Evolutionary conservation across 2,888 invertebrate genomes (phyloP).

Genomic region (Eupithecia subfuscata): DNA sequence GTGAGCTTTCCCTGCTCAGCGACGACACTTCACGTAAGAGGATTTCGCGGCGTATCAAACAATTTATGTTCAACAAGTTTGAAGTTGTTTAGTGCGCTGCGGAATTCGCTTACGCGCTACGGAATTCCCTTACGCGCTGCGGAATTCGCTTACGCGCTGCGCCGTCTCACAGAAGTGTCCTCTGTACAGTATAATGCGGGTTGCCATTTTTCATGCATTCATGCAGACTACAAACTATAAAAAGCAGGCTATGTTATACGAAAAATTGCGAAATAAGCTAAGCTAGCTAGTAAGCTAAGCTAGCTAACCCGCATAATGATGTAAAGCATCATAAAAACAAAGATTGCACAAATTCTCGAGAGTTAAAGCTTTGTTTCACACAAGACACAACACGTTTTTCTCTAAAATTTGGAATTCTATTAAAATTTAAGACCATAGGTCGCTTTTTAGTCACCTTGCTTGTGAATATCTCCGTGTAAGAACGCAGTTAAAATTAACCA

Average conservation of each 20-base stretch:
- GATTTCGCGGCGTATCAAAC: neutral
- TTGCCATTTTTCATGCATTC: too few species aligned
- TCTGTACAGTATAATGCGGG: too few species aligned
- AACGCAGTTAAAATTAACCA: neutral
- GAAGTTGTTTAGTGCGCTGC: neutral
- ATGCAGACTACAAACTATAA: too few species aligned
- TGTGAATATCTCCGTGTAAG: constrained; percentile 1
- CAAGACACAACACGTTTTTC: neutral
- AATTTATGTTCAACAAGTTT: neutral
- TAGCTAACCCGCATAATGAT: too few species aligned
- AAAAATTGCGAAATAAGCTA: too few species aligned
- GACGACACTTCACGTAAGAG: neutral
- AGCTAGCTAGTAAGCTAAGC: too few species aligned
- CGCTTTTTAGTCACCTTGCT: neutral
- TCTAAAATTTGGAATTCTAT: neutral
- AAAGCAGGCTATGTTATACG: too few species aligned
- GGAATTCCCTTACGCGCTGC: neutral
- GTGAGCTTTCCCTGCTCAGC: neutral
- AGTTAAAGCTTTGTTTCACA: neutral
- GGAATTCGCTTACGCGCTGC: neutral
- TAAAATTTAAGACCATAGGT: neutral
- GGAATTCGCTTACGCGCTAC: neutral
- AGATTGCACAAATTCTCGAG: neutral
- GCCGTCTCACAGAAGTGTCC: too few species aligned
- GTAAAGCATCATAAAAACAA: neutral